phyloP scores from a whole-genome alignment of 2,113 vertebrate species.

The Nothocercus nigrocapillus region DNA sequence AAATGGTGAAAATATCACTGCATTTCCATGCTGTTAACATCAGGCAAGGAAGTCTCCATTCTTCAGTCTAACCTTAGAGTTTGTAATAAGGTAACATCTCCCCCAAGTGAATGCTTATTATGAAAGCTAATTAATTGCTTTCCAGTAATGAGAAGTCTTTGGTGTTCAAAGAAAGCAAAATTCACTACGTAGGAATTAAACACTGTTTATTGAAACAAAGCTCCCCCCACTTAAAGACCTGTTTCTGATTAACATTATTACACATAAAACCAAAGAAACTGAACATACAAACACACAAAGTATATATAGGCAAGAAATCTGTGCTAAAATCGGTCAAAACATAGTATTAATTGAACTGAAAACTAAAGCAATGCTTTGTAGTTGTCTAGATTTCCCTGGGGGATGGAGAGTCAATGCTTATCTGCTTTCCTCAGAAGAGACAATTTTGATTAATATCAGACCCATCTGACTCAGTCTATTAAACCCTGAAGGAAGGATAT shows the following conservation, averaged over 20 bases:
- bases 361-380: slow-evolving; percentile 81
- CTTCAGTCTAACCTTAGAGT: slow-evolving; percentile 70
- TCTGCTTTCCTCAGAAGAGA: slow-evolving; percentile 84
- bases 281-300: slow-evolving; percentile 55
- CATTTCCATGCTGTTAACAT: slow-evolving; percentile 65
- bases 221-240: slow-evolving; percentile 46
- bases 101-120: slow-evolving; percentile 79
- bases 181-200: slow-evolving; percentile 67
- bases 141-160: slow-evolving; percentile 77
- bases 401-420: slow-evolving; percentile 82
- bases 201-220: slow-evolving; percentile 80
- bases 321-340: slow-evolving; percentile 27
- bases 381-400: slow-evolving; percentile 78
- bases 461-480: slow-evolving; percentile 84
- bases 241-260: slow-evolving; percentile 38
- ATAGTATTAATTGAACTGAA: slow-evolving; percentile 76
- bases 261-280: slow-evolving; percentile 56
- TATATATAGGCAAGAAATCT: slow-evolving; percentile 49
- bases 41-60: slow-evolving; percentile 59
- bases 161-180: slow-evolving; percentile 78
- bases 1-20: slow-evolving; percentile 68
- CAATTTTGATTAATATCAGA: slow-evolving; percentile 86
- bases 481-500: slow-evolving; percentile 83
- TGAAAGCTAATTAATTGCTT: slow-evolving; percentile 83
- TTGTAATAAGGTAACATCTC: slow-evolving; percentile 77